phyloP scores from a whole-genome alignment of 1,140 invertebrate species.

The Sitophilus oryzae region DNA sequence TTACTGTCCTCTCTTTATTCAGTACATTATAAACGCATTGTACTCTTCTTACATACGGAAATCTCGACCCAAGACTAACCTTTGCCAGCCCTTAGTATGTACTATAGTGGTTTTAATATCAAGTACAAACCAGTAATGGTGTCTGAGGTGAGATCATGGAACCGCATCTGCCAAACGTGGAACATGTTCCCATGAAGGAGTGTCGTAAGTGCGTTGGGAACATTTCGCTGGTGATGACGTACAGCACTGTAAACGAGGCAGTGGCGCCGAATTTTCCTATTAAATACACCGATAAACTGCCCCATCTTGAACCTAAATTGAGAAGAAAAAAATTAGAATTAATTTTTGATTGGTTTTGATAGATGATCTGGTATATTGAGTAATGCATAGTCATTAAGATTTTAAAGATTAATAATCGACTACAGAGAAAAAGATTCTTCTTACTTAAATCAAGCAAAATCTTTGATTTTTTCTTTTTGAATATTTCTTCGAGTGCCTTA shows the following conservation, averaged over 20 bases:
- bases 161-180: constrained; percentile 65
- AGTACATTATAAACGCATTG: too few species aligned
- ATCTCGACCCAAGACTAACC: too few species aligned
- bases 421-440: too few species aligned
- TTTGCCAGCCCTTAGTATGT: too few species aligned
- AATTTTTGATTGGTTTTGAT: constrained; percentile 2
- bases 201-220: constrained; percentile 49
- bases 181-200: constrained; percentile 57
- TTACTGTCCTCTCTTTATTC: too few species aligned
- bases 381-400: too few species aligned
- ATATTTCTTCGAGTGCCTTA: too few species aligned
- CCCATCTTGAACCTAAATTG: constrained; percentile 55
- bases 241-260: constrained; percentile 47
- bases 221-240: constrained; percentile 50
- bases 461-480: too few species aligned
- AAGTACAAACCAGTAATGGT: constrained; percentile 54
- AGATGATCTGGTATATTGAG: too few species aligned
- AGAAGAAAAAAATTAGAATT: constrained; percentile 3
- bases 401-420: too few species aligned
- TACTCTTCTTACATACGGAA: too few species aligned
- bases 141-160: constrained; percentile 69
- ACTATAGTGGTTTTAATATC: background rate
- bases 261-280: constrained; percentile 63
- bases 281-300: constrained; percentile 62
- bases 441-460: too few species aligned